Conservation (phyloP, 2,797 vertebrate genomes). For the Enteromius radiatus region DNA sequence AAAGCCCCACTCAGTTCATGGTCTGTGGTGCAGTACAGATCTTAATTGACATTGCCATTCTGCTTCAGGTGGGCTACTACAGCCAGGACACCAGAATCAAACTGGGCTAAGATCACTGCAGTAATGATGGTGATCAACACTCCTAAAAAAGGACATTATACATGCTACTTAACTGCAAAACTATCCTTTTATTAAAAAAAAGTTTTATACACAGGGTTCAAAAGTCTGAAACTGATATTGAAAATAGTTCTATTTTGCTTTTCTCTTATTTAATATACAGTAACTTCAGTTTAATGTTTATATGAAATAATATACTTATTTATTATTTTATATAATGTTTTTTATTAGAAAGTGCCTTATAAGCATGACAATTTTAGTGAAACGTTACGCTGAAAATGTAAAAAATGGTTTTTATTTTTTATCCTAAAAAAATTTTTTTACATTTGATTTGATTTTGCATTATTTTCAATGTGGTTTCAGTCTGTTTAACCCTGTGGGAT, state of each 20-base stretch:
- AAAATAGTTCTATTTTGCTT: background rate
- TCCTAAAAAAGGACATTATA: slow-evolving; percentile 44
- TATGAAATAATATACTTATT: background rate
- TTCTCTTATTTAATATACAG: background rate
- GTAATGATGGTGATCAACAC: slow-evolving; percentile 5
- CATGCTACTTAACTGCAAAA: slow-evolving; percentile 8
- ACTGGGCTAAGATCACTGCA: slow-evolving; percentile 66
- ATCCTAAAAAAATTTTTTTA: no score
- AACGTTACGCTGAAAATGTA: background rate
- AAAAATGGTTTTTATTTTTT: no score
- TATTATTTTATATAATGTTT: background rate
- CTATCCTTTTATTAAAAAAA: background rate
- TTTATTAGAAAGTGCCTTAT: background rate
- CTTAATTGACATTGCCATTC: slow-evolving; percentile 78
- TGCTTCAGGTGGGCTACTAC: slow-evolving; percentile 81
- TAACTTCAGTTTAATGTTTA: background rate
- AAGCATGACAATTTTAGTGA: background rate
- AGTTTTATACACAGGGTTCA: background rate
- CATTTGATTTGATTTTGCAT: no score
- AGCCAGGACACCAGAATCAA: slow-evolving; percentile 71
- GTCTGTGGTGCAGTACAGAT: slow-evolving; percentile 80
- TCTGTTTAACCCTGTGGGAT: background rate
- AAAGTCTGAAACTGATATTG: background rate
- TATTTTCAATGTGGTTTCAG: no score
- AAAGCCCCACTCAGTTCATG: slow-evolving; percentile 83